These are phyloP conservation scores for Boulengeromyrus knoepffleri DNA, from an alignment of 2,113 vertebrate species.

Conservation along the genomic window DNA sequence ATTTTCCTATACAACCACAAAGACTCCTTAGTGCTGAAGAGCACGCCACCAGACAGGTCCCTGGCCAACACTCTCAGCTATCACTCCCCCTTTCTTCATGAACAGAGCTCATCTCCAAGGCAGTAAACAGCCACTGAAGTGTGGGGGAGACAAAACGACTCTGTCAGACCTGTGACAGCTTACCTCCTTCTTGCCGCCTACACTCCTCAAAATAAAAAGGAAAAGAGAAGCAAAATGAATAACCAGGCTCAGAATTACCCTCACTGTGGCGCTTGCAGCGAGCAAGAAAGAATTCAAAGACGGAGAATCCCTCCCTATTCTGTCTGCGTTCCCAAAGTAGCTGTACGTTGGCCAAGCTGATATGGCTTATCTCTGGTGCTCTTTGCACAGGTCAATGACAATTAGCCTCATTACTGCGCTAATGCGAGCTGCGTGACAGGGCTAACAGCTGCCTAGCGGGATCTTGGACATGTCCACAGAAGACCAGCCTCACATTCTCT, in stretches of 20 bases:
- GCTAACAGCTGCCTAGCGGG: not conserved
- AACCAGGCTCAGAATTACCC: not conserved
- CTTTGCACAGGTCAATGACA: not conserved
- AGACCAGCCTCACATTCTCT: not conserved
- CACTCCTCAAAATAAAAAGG: not conserved
- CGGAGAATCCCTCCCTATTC: not conserved
- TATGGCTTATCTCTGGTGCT: not conserved
- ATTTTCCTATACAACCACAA: not conserved
- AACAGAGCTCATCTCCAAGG: not conserved
- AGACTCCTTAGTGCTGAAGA: not conserved
- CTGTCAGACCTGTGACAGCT: not conserved
- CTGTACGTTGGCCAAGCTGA: not conserved
- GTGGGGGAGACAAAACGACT: not conserved
- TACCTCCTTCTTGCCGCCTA: not conserved
- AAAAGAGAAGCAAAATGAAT: not conserved
- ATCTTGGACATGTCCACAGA: not conserved
- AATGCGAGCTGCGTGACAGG: not conserved
- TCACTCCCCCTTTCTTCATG: not conserved
- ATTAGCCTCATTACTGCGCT: not conserved
- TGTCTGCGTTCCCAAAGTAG: not conserved
- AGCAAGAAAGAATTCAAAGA: not conserved
- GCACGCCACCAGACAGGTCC: not conserved
- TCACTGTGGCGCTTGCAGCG: not conserved
- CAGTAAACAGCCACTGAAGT: not conserved
- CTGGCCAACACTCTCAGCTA: not conserved